Percentiles rank a stretch among this genome's conserved stretches.
These are phyloP conservation scores for Drosophila tanythrix DNA, from an alignment of 2,888 invertebrate genomes.

Conservation along the genomic window DNA sequence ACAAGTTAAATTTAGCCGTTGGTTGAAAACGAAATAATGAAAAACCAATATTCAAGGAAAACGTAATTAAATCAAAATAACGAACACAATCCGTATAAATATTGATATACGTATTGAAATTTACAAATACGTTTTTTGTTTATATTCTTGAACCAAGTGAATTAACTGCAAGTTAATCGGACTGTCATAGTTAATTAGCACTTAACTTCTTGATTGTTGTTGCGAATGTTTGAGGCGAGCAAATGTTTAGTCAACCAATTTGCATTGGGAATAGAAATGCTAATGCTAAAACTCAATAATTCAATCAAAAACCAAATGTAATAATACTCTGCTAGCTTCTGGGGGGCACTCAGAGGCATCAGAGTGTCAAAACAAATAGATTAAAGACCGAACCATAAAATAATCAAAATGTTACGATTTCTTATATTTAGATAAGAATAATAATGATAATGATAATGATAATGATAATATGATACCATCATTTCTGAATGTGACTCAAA, in stretches of 20 bases:
- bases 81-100: conserved; percentile 2
- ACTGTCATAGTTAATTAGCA: conserved; percentile 61
- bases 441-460: neutral
- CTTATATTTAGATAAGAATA: neutral
- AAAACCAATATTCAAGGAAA: neutral
- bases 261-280: conserved; percentile 6
- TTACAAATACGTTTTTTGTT: neutral
- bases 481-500: conserved; percentile 32
- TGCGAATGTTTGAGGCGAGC: conserved; percentile 58
- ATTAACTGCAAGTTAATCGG: conserved; percentile 63
- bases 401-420: conserved; percentile 13
- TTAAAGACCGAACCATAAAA: neutral
- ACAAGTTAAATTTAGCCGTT: conserved; percentile 6
- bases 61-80: conserved; percentile 2
- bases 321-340: neutral
- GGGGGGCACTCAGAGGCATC: neutral
- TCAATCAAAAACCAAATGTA: neutral
- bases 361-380: neutral
- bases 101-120: neutral
- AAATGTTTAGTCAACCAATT: conserved; percentile 51
- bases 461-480: conserved; percentile 8
- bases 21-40: conserved; percentile 3
- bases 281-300: neutral
- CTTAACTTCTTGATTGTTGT: conserved; percentile 49
- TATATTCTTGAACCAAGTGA: conserved; percentile 36